phyloP scores from a whole-genome alignment of 2,113 vertebrate genomes.

The Columba livia region DNA sequence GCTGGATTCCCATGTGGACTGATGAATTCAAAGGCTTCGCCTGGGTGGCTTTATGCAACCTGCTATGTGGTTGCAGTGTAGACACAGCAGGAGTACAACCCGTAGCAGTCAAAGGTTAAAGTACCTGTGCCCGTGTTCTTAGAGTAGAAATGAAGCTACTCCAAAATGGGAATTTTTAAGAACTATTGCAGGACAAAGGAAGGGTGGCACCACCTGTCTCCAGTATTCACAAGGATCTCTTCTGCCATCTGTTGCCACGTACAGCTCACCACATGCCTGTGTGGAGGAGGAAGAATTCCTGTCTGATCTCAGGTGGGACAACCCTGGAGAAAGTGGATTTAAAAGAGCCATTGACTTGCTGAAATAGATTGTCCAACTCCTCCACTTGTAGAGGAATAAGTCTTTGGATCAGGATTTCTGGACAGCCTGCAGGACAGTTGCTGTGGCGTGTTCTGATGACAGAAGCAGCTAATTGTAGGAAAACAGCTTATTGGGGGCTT shows the following conservation, averaged over 20 bases:
- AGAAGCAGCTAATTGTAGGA: neutral
- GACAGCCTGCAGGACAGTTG: neutral
- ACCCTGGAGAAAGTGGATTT: neutral
- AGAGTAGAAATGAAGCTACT: neutral
- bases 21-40: neutral
- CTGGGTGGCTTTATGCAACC: neutral
- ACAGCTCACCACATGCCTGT: conserved; percentile 30
- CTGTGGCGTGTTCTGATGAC: neutral
- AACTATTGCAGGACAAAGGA: conserved; percentile 37
- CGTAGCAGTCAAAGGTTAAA: neutral
- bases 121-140: neutral
- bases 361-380: neutral
- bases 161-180: neutral
- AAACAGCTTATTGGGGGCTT: neutral
- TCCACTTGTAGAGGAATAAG: neutral
- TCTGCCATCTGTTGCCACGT: conserved; percentile 65
- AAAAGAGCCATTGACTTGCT: neutral
- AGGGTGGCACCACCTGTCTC: conserved; percentile 40
- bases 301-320: neutral
- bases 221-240: conserved; percentile 50
- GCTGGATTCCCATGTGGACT: neutral
- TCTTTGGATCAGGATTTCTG: neutral
- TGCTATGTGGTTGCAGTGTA: neutral
- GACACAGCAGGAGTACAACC: neutral
- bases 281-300: neutral